Evolutionary conservation across 92 coral and sea anemone species (phyloP).

Genomic region (Meandrina meandrites): DNA sequence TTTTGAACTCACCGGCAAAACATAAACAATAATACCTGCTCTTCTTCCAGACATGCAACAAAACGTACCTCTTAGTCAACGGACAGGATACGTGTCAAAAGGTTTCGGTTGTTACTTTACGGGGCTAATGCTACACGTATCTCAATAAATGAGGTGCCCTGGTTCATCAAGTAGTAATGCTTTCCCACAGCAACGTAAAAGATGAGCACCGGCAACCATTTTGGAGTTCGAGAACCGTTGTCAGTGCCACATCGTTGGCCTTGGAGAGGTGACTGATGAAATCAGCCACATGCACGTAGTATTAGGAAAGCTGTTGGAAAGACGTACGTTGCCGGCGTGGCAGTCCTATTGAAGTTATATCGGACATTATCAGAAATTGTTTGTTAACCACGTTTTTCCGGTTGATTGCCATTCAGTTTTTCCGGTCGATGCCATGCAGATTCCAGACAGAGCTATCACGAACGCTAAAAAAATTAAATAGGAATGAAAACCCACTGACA

Average conservation of each 20-base stretch:
- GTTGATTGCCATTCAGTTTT: background rate
- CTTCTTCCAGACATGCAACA: background rate
- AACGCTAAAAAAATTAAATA: too few species aligned
- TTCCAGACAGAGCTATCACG: background rate
- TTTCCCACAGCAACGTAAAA: background rate
- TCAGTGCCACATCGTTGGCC: background rate
- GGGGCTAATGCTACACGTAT: background rate
- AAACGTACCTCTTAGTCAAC: background rate
- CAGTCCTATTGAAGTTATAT: background rate
- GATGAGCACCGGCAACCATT: background rate
- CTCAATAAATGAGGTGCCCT: background rate
- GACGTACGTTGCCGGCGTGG: background rate
- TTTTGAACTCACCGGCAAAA: background rate
- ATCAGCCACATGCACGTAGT: background rate
- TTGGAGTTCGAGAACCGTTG: background rate
- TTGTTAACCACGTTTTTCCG: background rate
- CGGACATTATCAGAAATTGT: background rate
- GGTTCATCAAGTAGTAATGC: background rate
- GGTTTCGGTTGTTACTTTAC: background rate
- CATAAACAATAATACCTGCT: background rate
- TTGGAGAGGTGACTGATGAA: background rate
- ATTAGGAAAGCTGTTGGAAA: background rate
- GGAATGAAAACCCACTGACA: too few species aligned
- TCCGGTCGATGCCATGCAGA: background rate
- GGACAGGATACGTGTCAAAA: background rate